Percentiles rank a stretch among this genome's conserved stretches.
These are phyloP conservation scores for Odiellus spinosus DNA, from an alignment of 2,888 invertebrate species.

Conservation along the genomic window DNA sequence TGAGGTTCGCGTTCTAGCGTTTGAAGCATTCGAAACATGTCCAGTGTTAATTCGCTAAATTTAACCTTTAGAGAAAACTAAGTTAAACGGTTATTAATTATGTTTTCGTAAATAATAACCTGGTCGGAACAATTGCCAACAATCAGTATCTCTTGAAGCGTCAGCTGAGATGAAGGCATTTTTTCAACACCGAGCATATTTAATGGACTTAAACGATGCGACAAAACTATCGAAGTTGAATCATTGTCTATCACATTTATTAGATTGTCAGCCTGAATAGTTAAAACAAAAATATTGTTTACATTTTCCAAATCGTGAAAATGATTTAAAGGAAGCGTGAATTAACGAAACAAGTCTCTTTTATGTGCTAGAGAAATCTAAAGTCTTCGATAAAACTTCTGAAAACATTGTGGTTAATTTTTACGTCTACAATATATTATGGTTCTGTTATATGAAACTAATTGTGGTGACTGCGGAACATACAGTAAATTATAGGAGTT, in stretches of 20 bases:
- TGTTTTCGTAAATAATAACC: conserved; percentile 26
- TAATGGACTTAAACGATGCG: conserved; percentile 67
- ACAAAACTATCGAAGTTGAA: conserved; percentile 61
- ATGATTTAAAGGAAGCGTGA: too few species aligned
- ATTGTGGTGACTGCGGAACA: too few species aligned
- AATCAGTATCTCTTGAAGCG: conserved; percentile 81
- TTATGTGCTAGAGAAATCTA: too few species aligned
- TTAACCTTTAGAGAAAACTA: conserved; percentile 44
- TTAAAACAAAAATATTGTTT: not conserved
- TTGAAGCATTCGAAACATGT: conserved; percentile 95
- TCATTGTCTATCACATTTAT: conserved; percentile 77
- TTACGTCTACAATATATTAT: too few species aligned
- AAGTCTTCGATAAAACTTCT: too few species aligned
- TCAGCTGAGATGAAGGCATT: conserved; percentile 65
- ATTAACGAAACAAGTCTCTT: too few species aligned
- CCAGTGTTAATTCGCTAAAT: conserved; percentile 89
- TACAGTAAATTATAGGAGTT: too few species aligned
- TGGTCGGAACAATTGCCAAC: conserved; percentile 86
- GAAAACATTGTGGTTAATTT: too few species aligned
- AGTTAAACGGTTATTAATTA: not conserved
- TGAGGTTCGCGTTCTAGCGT: conserved; percentile 74
- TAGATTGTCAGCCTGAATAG: conserved; percentile 55
- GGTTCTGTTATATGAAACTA: too few species aligned
- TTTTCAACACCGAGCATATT: conserved; percentile 77
- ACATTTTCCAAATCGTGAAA: too few species aligned